phyloP scores from a whole-genome alignment of 2,113 vertebrate genomes.

The Oreotrochilus melanogaster region DNA sequence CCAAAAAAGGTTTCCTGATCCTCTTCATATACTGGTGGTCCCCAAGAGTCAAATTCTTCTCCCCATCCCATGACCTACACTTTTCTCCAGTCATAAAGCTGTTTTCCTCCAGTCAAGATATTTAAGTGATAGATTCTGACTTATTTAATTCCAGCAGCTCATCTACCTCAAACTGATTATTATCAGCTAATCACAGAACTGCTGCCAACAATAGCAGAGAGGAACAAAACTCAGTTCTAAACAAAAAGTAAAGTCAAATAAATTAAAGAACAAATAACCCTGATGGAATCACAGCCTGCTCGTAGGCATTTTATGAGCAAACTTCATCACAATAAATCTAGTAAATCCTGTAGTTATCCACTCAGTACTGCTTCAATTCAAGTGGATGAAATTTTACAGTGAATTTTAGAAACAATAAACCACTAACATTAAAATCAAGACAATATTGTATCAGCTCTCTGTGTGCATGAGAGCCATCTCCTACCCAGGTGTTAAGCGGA shows the following conservation, averaged over 20 bases:
- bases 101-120: not conserved
- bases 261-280: slow-evolving; percentile 1
- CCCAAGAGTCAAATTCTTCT: not conserved
- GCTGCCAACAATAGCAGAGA: not conserved
- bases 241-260: slow-evolving; percentile 32
- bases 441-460: not conserved
- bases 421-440: not conserved
- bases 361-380: not conserved
- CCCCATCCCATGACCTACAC: not conserved
- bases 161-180: not conserved
- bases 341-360: not conserved
- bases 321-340: not conserved
- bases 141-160: not conserved
- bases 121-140: not conserved
- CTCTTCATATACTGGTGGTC: not conserved
- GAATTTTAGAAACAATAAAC: slow-evolving; percentile 7
- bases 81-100: not conserved
- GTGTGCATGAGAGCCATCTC: not conserved
- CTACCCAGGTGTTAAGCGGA: not conserved
- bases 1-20: not conserved
- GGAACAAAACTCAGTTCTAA: not conserved
- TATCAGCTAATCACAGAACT: not conserved
- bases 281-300: not conserved
- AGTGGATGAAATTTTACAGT: not conserved
- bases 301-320: not conserved